phyloP scores from a whole-genome alignment of 2,797 vertebrate genomes.

The Catostomus latipinnis region DNA sequence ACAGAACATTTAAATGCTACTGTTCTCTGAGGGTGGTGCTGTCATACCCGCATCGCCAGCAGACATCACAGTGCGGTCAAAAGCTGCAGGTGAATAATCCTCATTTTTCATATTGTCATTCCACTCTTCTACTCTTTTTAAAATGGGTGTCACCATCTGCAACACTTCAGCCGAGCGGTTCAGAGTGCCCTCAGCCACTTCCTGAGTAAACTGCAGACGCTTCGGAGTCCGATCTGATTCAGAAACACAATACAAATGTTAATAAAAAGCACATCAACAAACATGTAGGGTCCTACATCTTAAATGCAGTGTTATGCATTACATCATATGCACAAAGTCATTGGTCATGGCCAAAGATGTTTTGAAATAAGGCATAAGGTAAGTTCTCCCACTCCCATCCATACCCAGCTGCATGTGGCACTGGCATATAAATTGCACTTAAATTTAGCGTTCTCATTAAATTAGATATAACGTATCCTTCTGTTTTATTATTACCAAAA shows the following conservation, averaged over 20 bases:
- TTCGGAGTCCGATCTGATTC: conserved; percentile 77
- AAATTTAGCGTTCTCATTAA: too few relatives aligned
- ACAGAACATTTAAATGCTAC: not conserved
- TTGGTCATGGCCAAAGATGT: too few relatives aligned
- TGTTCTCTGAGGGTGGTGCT: not conserved
- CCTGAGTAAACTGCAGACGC: conserved; percentile 80
- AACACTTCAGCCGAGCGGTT: conserved; percentile 81
- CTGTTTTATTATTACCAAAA: too few relatives aligned
- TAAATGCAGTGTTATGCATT: too few relatives aligned
- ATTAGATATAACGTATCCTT: too few relatives aligned
- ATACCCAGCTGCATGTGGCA: too few relatives aligned
- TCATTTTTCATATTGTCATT: conserved; percentile 84
- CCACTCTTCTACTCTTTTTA: conserved; percentile 83
- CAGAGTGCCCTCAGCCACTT: conserved; percentile 78
- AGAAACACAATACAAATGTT: not conserved
- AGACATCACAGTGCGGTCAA: conserved; percentile 81
- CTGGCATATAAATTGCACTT: too few relatives aligned
- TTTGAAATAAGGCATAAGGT: too few relatives aligned
- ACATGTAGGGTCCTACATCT: too few relatives aligned
- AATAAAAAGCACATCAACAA: too few relatives aligned
- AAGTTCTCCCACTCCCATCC: too few relatives aligned
- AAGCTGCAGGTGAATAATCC: conserved; percentile 82
- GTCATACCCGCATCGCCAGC: conserved; percentile 88
- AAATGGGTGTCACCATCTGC: conserved; percentile 80
- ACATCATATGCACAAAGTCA: too few relatives aligned